A percentile compares a stretch with the other conserved stretches of the same genome.
phyloP scores from a whole-genome alignment of 2,797 vertebrate genomes.

The Ptychobarbus kaznakovi region DNA sequence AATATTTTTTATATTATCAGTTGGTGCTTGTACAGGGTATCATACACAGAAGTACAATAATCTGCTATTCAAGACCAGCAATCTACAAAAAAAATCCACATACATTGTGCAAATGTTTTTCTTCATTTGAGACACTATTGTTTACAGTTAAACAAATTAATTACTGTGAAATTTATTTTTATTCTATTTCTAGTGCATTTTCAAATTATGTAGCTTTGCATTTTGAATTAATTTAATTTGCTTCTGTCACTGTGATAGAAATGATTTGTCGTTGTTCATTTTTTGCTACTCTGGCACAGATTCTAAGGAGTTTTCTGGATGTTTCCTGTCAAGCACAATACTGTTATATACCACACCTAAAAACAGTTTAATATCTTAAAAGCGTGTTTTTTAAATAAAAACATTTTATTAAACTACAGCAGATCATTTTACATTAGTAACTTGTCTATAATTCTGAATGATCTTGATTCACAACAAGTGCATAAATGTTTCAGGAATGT shows the following conservation, averaged over 20 bases:
- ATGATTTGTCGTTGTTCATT: slow-evolving; percentile 29
- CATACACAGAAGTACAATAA: slow-evolving; percentile 66
- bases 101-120: slow-evolving; percentile 37
- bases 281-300: slow-evolving; percentile 49
- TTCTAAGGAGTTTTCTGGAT: slow-evolving; percentile 11
- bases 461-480: slow-evolving; percentile 6
- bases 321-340: slow-evolving; percentile 33
- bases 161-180: slow-evolving; percentile 18
- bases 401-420: neutral
- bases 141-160: slow-evolving; percentile 1
- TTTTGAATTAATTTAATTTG: slow-evolving; percentile 19
- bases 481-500: slow-evolving; percentile 39
- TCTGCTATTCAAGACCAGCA: slow-evolving; percentile 60
- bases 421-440: neutral
- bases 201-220: slow-evolving; percentile 25
- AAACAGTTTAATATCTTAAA: neutral
- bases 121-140: slow-evolving; percentile 41
- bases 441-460: neutral
- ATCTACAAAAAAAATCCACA: slow-evolving; percentile 64
- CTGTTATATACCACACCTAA: neutral
- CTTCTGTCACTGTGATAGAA: slow-evolving; percentile 43
- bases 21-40: slow-evolving; percentile 69
- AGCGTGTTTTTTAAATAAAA: neutral
- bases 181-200: slow-evolving; percentile 1
- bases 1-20: slow-evolving; percentile 60